phyloP scores from a whole-genome alignment of 2,797 vertebrate genomes.

The Potorous gilbertii region DNA sequence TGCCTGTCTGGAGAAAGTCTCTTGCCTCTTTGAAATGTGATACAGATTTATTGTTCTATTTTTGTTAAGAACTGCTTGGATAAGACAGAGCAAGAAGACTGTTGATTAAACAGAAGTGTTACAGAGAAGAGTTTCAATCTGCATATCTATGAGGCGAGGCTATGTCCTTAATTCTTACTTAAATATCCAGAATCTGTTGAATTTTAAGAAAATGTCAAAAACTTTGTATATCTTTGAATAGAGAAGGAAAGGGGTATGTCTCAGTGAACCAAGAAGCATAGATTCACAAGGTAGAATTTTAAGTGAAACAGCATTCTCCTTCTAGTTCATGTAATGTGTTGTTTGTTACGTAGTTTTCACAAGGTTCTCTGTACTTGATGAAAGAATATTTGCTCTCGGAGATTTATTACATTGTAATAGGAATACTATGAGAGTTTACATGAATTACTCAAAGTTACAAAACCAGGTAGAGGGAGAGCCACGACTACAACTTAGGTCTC shows the following conservation, averaged over 20 bases:
- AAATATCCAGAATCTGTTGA: constrained; percentile 20
- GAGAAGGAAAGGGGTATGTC: background rate
- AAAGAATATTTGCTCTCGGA: background rate
- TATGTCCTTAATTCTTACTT: constrained; percentile 25
- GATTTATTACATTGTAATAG: background rate
- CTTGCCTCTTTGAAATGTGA: background rate
- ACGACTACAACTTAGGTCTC: background rate
- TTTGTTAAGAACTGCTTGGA: constrained; percentile 35
- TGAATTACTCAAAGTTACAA: background rate
- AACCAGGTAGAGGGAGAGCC: background rate
- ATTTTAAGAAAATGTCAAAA: constrained; percentile 20
- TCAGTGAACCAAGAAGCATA: background rate
- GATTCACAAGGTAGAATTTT: background rate
- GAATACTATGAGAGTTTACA: background rate
- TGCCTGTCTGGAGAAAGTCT: background rate
- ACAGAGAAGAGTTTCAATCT: constrained; percentile 42
- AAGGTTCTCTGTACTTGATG: background rate
- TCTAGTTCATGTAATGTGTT: background rate
- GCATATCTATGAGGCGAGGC: constrained; percentile 10
- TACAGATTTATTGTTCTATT: background rate
- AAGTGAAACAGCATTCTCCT: background rate
- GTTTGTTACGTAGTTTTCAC: background rate
- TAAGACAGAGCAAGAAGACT: constrained; percentile 37
- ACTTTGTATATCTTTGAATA: background rate
- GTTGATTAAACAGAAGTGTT: constrained; percentile 29